phyloP scores from a whole-genome alignment of 2,113 vertebrate genomes.

The Phyllostomus hastatus region DNA sequence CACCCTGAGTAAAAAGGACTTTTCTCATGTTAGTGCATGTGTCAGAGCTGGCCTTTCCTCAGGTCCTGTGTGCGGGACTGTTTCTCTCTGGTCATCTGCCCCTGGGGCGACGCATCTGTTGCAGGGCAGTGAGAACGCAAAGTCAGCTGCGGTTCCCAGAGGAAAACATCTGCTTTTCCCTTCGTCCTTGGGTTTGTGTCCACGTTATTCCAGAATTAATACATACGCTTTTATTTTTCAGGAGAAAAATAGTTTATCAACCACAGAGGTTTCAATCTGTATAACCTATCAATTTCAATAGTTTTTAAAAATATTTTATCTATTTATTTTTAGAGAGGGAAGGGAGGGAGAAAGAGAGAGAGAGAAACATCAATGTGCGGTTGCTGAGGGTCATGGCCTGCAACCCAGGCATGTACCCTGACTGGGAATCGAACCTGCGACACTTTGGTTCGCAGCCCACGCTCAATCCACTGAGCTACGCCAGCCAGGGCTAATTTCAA shows the following conservation, averaged over 20 bases:
- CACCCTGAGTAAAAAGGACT: not conserved
- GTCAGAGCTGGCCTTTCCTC: not conserved
- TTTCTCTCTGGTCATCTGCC: not conserved
- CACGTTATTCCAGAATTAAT: not conserved
- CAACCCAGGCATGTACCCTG: too few relatives aligned
- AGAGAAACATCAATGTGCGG: too few relatives aligned
- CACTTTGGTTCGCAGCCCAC: too few relatives aligned
- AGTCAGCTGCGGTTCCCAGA: not conserved
- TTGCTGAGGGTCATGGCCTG: too few relatives aligned
- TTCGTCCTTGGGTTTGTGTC: not conserved
- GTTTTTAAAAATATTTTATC: too few relatives aligned
- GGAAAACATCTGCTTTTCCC: not conserved
- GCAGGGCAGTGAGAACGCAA: not conserved
- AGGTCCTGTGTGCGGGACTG: not conserved
- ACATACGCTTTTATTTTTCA: not conserved
- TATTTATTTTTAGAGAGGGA: too few relatives aligned
- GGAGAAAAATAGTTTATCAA: not conserved
- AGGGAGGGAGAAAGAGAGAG: too few relatives aligned
- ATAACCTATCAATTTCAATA: not conserved
- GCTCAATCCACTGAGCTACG: too few relatives aligned
- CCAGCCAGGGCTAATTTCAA: too few relatives aligned
- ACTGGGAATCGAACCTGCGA: too few relatives aligned
- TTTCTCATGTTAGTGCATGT: not conserved
- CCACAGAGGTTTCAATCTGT: not conserved
- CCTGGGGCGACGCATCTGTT: not conserved